phyloP scores from a whole-genome alignment of 2,888 invertebrate species.

The Pheosia tremula region DNA sequence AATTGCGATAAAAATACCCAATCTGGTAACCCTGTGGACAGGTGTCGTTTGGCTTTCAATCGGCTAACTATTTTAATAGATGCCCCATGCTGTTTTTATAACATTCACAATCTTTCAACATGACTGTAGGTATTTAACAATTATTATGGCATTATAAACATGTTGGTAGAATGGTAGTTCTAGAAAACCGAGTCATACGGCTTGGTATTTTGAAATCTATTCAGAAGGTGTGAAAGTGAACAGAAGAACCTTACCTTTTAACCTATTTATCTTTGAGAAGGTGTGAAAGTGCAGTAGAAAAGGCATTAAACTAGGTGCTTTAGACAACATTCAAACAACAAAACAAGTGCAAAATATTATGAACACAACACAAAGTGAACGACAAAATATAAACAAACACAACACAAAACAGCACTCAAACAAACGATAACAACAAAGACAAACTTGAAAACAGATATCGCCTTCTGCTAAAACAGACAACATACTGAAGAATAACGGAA shows the following conservation, averaged over 20 bases:
- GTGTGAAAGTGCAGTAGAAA: background rate
- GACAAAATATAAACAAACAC: background rate
- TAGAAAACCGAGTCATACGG: no score
- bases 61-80: background rate
- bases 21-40: no score
- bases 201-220: no score
- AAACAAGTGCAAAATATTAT: background rate
- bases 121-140: background rate
- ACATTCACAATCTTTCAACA: background rate
- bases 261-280: no score
- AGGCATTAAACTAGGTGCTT: background rate
- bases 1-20: no score
- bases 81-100: conserved; percentile 1
- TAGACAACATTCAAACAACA: background rate
- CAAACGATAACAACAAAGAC: background rate
- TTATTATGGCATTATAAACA: background rate
- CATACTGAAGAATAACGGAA: background rate
- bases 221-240: no score
- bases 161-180: no score
- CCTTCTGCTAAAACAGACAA: background rate
- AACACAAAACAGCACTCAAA: background rate
- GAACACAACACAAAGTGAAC: background rate
- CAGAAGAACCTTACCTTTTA: no score
- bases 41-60: background rate
- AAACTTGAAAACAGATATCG: background rate